These are phyloP conservation scores for Notodonta ziczac DNA, from an alignment of 2,888 invertebrate species.

Conservation along the genomic window DNA sequence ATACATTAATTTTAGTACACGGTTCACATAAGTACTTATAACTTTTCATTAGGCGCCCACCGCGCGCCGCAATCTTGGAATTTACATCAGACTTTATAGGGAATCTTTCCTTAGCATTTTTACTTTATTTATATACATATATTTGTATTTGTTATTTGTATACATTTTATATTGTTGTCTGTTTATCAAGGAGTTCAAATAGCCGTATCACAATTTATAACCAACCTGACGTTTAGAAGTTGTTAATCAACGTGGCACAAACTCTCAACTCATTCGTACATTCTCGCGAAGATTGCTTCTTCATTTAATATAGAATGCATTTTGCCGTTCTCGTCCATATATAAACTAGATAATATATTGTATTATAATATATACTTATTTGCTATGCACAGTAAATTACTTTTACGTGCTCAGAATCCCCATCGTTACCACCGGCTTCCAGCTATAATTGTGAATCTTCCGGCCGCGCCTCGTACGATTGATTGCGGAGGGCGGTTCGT, in stretches of 20 bases:
- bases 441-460: constrained; percentile 29
- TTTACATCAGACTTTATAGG: constrained; percentile 53
- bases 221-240: neutral
- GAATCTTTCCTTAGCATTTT: constrained; percentile 24
- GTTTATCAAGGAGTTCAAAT: constrained; percentile 25
- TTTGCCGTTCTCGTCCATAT: constrained; percentile 33
- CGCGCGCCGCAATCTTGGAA: constrained; percentile 34
- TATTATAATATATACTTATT: too few species aligned
- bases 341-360: constrained; percentile 12
- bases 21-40: constrained; percentile 31
- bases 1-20: constrained; percentile 8
- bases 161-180: constrained; percentile 33
- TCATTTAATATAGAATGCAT: constrained; percentile 33
- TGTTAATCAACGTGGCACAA: too few species aligned
- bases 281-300: constrained; percentile 29
- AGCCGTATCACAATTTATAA: neutral
- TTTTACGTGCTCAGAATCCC: constrained; percentile 15
- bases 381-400: constrained; percentile 25
- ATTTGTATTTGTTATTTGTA: too few species aligned
- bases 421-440: neutral
- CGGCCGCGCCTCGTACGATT: neutral
- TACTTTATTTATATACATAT: too few species aligned
- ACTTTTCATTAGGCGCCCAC: constrained; percentile 55
- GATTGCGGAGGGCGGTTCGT: neutral
- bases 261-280: too few species aligned